phyloP scores from a whole-genome alignment of 2,113 vertebrate genomes.

The Bufo bufo region DNA sequence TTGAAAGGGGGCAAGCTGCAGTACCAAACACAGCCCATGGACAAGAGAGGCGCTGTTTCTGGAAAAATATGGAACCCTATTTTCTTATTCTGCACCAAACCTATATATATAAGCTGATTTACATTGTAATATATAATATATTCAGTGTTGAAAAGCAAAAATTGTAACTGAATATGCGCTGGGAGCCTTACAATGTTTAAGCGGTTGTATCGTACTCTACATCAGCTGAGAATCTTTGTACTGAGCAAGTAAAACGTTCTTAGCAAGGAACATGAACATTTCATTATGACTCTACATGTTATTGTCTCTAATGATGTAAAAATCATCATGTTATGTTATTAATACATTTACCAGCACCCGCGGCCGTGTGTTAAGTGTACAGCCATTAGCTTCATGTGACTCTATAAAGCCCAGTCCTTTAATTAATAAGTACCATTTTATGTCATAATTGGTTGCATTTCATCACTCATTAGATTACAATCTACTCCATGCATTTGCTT shows the following conservation, averaged over 20 bases:
- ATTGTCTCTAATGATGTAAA: background rate
- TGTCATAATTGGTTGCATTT: conserved; percentile 55
- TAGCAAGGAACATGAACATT: background rate
- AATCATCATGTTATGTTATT: background rate
- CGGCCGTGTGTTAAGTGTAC: background rate
- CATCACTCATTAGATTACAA: background rate
- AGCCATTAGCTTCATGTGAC: background rate
- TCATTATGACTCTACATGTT: background rate
- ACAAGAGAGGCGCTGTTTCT: too few relatives aligned
- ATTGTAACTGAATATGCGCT: background rate
- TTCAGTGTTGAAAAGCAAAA: background rate
- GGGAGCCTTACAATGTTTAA: too few relatives aligned
- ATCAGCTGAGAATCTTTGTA: background rate
- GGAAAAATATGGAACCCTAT: too few relatives aligned
- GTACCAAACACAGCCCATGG: too few relatives aligned
- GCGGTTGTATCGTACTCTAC: background rate
- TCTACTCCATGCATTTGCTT: background rate
- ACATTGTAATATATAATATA: background rate
- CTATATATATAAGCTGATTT: too few relatives aligned
- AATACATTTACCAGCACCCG: background rate
- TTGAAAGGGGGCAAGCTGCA: too few relatives aligned
- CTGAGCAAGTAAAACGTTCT: background rate
- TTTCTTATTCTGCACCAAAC: too few relatives aligned
- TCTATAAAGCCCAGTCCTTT: background rate
- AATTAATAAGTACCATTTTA: background rate